Evolutionary conservation across 2,113 vertebrate species (phyloP).

Genomic region (Sciurus niger): DNA sequence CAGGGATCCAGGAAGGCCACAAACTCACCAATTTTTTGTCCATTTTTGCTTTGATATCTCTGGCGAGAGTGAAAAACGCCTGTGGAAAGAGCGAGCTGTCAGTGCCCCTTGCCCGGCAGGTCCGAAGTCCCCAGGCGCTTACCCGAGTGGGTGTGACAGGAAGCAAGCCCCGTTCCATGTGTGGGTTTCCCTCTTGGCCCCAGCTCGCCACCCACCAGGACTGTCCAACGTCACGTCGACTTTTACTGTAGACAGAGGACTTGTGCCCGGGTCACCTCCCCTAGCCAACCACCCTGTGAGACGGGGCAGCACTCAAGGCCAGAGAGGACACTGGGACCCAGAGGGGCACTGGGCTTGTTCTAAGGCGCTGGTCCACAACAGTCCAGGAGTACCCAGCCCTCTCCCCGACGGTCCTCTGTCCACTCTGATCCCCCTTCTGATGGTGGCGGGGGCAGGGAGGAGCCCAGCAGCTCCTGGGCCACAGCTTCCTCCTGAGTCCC

Average conservation of each 20-base stretch:
- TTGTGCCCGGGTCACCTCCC: neutral
- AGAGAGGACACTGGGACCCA: neutral
- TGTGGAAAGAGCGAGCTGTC: slow-evolving; percentile 74
- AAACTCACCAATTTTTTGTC: slow-evolving; percentile 98
- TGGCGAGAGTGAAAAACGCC: slow-evolving; percentile 98
- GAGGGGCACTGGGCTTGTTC: neutral
- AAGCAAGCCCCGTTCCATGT: too few species aligned
- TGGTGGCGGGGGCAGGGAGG: neutral
- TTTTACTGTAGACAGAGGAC: too few species aligned
- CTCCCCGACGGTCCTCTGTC: neutral
- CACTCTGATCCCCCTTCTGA: neutral
- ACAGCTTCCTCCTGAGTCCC: too few species aligned
- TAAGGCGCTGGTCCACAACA: neutral
- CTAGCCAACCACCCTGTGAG: neutral
- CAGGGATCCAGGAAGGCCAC: neutral
- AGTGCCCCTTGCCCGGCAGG: neutral
- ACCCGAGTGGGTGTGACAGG: neutral
- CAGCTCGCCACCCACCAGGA: neutral
- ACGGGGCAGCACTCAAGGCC: neutral
- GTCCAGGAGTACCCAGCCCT: neutral
- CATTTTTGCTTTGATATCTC: slow-evolving; percentile 99
- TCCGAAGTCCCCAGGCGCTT: too few species aligned
- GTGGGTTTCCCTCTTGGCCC: neutral
- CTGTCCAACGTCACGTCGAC: too few species aligned
- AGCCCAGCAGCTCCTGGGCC: too few species aligned